phyloP scores from a whole-genome alignment of 2,888 invertebrate genomes.

The Pyrrhia umbra region DNA sequence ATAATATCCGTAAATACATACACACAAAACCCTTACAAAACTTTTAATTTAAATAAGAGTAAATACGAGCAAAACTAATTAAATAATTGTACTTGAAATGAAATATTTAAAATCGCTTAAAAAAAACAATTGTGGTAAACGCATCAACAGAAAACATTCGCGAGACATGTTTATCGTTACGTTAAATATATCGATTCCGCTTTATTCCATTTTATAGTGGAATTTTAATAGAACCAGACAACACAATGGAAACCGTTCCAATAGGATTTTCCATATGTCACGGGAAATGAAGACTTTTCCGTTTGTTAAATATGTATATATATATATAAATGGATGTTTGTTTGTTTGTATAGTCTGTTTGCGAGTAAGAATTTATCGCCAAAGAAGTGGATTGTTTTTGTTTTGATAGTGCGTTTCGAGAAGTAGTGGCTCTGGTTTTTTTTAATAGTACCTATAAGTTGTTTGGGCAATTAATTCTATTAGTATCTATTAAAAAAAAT shows the following conservation, averaged over 20 bases:
- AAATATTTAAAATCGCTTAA: conserved; percentile 18
- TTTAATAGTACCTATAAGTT: too few species aligned
- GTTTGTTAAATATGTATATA: conserved; percentile 18
- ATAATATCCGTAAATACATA: too few species aligned
- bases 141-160: not conserved
- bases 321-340: not conserved
- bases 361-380: not conserved
- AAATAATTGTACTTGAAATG: not conserved
- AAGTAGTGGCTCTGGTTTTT: too few species aligned
- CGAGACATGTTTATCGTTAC: not conserved
- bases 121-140: conserved; percentile 2
- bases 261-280: conserved; percentile 34
- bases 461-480: too few species aligned
- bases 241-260: conserved; percentile 29
- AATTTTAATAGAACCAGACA: conserved; percentile 30
- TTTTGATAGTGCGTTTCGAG: too few species aligned
- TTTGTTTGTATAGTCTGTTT: not conserved
- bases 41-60: not conserved
- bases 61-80: not conserved
- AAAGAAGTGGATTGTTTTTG: too few species aligned
- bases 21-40: not conserved
- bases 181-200: conserved; percentile 4
- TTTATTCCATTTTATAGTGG: conserved; percentile 24
- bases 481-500: too few species aligned
- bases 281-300: conserved; percentile 54